These are phyloP conservation scores for Ceyx melanurus DNA, from an alignment of 2,113 vertebrate genomes.

Conservation along the genomic window DNA sequence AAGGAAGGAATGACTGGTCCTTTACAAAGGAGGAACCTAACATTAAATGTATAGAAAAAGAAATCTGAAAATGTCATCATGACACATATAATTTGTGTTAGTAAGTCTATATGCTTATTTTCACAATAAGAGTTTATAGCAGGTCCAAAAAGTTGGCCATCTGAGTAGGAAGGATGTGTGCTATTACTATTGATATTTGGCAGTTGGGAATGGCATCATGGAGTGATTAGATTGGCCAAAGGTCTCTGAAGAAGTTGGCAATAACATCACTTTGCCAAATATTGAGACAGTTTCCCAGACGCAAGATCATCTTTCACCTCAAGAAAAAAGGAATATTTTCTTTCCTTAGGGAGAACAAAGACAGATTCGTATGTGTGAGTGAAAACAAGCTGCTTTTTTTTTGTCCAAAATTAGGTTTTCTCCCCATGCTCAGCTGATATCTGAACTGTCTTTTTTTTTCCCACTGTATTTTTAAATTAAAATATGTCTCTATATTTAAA, in stretches of 20 bases:
- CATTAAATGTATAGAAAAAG: not conserved
- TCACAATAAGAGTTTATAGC: not conserved
- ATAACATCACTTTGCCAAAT: not conserved
- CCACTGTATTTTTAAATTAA: not conserved
- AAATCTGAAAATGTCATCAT: no score
- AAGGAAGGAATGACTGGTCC: not conserved
- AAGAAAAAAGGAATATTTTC: not conserved
- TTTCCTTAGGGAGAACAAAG: not conserved
- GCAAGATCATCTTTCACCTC: not conserved
- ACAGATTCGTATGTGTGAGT: not conserved
- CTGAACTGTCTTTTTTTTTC: not conserved
- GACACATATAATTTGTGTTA: rapidly evolving
- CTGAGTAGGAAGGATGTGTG: not conserved
- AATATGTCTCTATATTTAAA: not conserved
- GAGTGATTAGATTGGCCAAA: not conserved
- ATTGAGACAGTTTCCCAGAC: not conserved
- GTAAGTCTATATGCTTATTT: not conserved
- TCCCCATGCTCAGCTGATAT: not conserved
- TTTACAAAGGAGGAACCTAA: not conserved
- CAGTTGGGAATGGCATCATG: not conserved
- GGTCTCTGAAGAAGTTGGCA: not conserved
- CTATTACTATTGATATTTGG: not conserved
- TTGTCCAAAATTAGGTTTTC: not conserved
- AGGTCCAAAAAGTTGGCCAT: not conserved
- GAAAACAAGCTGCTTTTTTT: not conserved